Base-by-base conservation (phyloP, 2,888 invertebrate species). In the Andrena praecox region DNA sequence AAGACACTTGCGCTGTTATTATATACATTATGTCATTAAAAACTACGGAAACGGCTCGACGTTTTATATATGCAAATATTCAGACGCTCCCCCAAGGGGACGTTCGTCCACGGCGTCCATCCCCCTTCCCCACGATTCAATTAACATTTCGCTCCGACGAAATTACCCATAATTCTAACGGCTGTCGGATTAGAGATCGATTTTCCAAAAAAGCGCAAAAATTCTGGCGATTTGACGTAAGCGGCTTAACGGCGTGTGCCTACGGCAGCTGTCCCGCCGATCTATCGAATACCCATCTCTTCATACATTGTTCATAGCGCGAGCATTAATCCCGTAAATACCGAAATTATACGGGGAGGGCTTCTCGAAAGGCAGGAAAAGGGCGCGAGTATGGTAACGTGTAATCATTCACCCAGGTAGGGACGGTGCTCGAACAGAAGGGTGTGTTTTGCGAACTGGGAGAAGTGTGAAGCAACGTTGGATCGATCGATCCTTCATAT, bases 181-280 rank as follows among this genome's bases (percentile, higher is more conserved):
- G 84, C 91, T 90, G 89, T 90, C 90, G 83, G 91, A 90, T 91
- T 91, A 91, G 73, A 83, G 87, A 84, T 84, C 85, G 82, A 84
- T 90, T 89, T 89, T 89, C 87, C 90, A 90, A 92, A 93, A 93
- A 93, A 93, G 93, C 91, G 92, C 93, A 93, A 93, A 93, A 93
- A 91, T 93, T 87, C 86, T 74, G 48, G 82, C 68, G 85, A 89
- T 90, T 91, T 89, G 92, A 85, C 90, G 88, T 93, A 93, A 93
- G 91, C 93, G 87, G 92, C 92, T 93, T 93, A 93, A 82, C 85
- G 82, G 82, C 85, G 86, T 85, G 91, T 85, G 88, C 82, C 84
- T 73, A 78, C 72, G 84, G 71, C 91, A 90, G 87, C 89, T 89
- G 90, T 78, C 68, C 78, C 87, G 89, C 87, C 91, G 91, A 93